Conservation (phyloP, 2,797 vertebrate species). For the Phalanger gymnotis region DNA sequence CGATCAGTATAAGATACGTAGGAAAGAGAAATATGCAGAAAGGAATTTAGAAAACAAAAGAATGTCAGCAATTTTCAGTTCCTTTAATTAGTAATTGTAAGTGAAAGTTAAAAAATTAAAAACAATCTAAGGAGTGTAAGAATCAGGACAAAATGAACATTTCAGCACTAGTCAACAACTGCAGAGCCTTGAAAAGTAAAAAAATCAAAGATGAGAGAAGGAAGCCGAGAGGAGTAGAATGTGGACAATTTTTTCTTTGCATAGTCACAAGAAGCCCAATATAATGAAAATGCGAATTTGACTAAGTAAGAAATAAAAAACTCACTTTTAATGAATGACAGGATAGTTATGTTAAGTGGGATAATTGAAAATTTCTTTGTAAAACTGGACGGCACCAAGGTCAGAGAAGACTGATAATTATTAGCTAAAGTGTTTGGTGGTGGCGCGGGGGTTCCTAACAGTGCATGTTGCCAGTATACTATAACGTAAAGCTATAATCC, state of each 20-base stretch:
- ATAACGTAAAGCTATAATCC: neutral
- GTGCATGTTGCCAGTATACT: neutral
- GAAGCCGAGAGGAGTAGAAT: neutral
- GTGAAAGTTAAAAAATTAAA: too few relatives aligned
- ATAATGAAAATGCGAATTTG: neutral
- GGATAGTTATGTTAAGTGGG: neutral
- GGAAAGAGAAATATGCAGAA: neutral
- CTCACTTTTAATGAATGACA: neutral
- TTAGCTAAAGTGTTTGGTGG: neutral
- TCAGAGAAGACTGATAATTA: neutral
- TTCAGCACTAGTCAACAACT: neutral
- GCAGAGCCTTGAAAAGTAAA: neutral
- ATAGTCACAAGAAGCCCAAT: neutral
- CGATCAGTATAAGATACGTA: neutral
- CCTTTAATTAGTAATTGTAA: neutral
- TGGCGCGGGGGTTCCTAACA: neutral
- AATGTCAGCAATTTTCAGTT: neutral
- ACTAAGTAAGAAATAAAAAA: neutral
- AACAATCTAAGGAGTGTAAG: neutral
- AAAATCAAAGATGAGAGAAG: neutral
- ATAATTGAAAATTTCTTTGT: neutral
- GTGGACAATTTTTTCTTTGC: neutral
- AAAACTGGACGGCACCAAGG: neutral
- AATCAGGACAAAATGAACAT: neutral
- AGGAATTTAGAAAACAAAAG: neutral